phyloP scores from a whole-genome alignment of 2,797 vertebrate genomes.

The Emydoidea blandingii region DNA sequence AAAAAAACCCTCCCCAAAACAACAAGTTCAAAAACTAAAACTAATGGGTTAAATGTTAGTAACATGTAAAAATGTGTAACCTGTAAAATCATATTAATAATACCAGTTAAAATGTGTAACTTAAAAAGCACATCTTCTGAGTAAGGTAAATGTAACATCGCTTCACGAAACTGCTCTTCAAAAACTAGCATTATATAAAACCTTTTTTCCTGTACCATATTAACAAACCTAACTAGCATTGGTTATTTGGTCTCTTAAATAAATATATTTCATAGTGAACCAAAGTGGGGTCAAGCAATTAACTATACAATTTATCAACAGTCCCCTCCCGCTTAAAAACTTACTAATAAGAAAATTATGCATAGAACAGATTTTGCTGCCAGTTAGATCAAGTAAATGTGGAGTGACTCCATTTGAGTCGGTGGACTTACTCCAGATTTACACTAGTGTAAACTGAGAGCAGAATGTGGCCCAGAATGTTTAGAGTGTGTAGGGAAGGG shows the following conservation, averaged over 20 bases:
- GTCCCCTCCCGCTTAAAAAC: neutral
- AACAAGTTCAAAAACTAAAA: neutral
- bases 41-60: too few species aligned
- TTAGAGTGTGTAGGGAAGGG: fast-evolving
- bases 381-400: fast-evolving
- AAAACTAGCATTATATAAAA: neutral
- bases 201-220: neutral
- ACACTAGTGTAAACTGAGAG: neutral
- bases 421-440: neutral
- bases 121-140: too few species aligned
- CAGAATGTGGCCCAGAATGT: fast-evolving
- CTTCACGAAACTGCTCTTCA: neutral
- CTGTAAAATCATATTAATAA: too few species aligned
- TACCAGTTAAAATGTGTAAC: too few species aligned
- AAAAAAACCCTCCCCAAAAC: neutral
- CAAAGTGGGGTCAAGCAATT: neutral
- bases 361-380: neutral
- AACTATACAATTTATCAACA: neutral
- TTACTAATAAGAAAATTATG: fast-evolving
- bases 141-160: too few species aligned
- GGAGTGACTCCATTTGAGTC: neutral
- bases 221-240: neutral
- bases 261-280: neutral
- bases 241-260: neutral
- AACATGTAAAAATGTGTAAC: too few species aligned